These are phyloP conservation scores for Jaculus jaculus DNA, from an alignment of 2,113 vertebrate genomes.

Conservation along the genomic window DNA sequence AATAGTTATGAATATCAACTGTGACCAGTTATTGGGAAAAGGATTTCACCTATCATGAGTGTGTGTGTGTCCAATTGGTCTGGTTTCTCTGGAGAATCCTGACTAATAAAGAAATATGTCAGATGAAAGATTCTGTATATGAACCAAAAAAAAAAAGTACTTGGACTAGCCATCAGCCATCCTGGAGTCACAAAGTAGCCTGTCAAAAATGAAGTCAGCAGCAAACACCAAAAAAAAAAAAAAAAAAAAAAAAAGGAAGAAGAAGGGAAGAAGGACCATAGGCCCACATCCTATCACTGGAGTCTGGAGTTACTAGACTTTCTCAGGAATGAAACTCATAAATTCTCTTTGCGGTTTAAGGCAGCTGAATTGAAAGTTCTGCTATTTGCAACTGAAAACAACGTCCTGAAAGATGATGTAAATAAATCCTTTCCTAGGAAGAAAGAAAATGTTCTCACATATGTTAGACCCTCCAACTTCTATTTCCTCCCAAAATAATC, in stretches of 20 bases:
- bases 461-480: not conserved
- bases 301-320: conserved; percentile 53
- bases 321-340: conserved; percentile 35
- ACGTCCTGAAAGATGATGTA: conserved; percentile 32
- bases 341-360: conserved; percentile 50
- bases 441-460: conserved; percentile 51
- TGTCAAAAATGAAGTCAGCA: not conserved
- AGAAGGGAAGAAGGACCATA: not conserved
- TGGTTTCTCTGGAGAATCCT: not conserved
- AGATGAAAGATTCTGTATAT: not conserved
- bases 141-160: not conserved
- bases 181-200: not conserved
- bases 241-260: conserved; percentile 46
- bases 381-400: conserved; percentile 49
- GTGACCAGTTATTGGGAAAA: not conserved
- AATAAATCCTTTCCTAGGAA: conserved; percentile 59
- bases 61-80: not conserved
- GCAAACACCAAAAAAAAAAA: too few relatives aligned
- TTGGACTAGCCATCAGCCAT: not conserved
- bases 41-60: not conserved
- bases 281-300: not conserved
- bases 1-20: not conserved
- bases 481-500: not conserved
- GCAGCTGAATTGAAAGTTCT: conserved; percentile 34
- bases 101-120: not conserved